A percentile compares a stretch with the other conserved stretches of the same genome.
Conservation (phyloP, 2,888 invertebrate species). For the Chouioia cunea region DNA sequence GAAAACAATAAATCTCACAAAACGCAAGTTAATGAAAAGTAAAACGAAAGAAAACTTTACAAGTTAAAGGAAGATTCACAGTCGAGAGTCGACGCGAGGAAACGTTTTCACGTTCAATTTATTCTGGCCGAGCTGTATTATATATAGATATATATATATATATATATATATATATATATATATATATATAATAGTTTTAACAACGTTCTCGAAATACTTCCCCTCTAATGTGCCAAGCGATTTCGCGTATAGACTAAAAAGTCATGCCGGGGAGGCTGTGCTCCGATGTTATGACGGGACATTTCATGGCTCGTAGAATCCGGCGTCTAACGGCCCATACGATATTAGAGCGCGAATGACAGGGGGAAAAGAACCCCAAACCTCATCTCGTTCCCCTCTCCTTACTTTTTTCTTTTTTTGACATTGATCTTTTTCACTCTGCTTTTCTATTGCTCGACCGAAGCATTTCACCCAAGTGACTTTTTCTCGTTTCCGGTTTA, state of each 20-base stretch:
- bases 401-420: conserved; percentile 45
- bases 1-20: conserved; percentile 25
- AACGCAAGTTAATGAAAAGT: not conserved
- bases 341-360: conserved; percentile 58
- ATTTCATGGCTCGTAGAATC: conserved; percentile 65
- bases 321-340: conserved; percentile 64
- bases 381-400: conserved; percentile 32
- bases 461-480: conserved; percentile 8
- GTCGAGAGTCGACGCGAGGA: conserved; percentile 6
- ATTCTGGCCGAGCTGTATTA: conserved; percentile 11
- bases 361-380: conserved; percentile 18
- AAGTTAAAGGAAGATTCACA: conserved; percentile 14
- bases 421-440: conserved; percentile 45
- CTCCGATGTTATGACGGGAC: conserved; percentile 64
- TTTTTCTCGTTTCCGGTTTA: not conserved
- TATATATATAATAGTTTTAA: conserved; percentile 13
- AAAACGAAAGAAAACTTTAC: conserved; percentile 18
- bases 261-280: conserved; percentile 6
- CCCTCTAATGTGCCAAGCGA: conserved; percentile 8
- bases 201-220: not conserved
- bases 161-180: too few relatives aligned
- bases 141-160: too few relatives aligned
- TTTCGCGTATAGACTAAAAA: not conserved
- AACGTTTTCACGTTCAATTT: conserved; percentile 24
- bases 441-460: conserved; percentile 49